Evolutionary conservation across 2,797 vertebrate species (phyloP).

Genomic region (Artibeus lituratus): DNA sequence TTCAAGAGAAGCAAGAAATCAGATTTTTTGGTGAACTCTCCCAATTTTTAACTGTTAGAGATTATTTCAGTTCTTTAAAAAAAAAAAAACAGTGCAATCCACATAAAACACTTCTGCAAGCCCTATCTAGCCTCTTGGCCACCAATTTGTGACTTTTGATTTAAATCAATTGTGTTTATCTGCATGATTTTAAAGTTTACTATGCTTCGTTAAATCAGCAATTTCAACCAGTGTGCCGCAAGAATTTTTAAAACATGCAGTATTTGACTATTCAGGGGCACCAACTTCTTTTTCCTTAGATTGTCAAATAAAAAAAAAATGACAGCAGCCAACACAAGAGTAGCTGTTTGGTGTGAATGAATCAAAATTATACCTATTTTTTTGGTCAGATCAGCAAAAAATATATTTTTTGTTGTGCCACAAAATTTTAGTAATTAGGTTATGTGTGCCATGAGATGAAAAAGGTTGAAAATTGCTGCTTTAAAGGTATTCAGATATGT

Average conservation of each 20-base stretch:
- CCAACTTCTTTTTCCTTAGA: neutral
- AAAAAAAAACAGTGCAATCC: neutral
- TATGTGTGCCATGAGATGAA: neutral
- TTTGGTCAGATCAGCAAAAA: neutral
- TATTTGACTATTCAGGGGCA: neutral
- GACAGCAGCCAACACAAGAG: neutral
- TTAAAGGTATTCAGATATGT: neutral
- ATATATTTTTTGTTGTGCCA: neutral
- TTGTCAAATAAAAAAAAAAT: neutral
- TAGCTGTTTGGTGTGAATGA: neutral
- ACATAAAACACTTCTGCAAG: neutral
- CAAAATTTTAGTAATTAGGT: neutral
- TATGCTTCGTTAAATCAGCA: neutral
- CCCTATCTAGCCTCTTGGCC: neutral
- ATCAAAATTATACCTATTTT: neutral
- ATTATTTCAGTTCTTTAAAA: neutral
- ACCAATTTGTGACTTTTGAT: neutral
- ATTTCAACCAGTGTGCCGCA: neutral
- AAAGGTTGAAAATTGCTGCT: neutral
- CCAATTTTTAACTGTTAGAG: conserved; percentile 3
- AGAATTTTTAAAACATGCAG: neutral
- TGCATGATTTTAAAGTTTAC: neutral
- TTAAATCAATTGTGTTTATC: neutral
- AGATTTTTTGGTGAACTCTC: neutral
- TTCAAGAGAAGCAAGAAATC: conserved; percentile 34